Evolutionary conservation across 2,888 invertebrate genomes (phyloP), one percentile per base, ranked within the genome.

Genomic region (Mythimna loreyi): DNA sequence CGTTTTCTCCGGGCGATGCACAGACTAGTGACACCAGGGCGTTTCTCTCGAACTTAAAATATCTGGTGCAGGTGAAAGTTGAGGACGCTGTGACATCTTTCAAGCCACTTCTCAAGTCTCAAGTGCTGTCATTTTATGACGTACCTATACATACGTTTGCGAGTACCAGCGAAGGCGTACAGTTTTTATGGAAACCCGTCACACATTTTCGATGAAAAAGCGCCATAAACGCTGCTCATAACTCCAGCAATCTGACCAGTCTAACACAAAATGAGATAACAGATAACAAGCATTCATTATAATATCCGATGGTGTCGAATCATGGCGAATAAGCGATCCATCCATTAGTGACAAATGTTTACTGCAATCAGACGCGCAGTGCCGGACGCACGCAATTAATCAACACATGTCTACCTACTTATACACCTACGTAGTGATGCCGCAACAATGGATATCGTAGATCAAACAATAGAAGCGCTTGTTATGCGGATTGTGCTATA

Each of bases 331-430:
- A 88, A 87, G 85, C 86, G 86, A 86, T 87, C 83, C 82, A 81
- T 84, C 91, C 91, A 93, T 92, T 92, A 92, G 91, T 87, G 90
- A 91, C 92, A 92, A 92, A 92, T 92, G 92, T 92, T 91, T 72
- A 89, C 86, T 87, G 89, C 92, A 92, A 92, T 92, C 92, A 92
- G 89, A 89, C 84, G 83, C 74, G 77, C 76, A 84, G 87, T 76
- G 85, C 80, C 72, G 85, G 80, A 77, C 79, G 80, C 60, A 74
- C 59, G 87, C 87, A 88, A 92, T 92, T 90, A 91, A 92, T 92
- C 92, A 92, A 89, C 85, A 72, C 56, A 69, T 80, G 73, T 83
- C 75, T 43, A 40, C 13, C 36, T 43, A 81, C 64, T 75, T 74
- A 80, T 75, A 67, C 70, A 74, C 52, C 53, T 74, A 59, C 69